phyloP scores from a whole-genome alignment of 2,888 invertebrate species.

The Onchidella celtica region DNA sequence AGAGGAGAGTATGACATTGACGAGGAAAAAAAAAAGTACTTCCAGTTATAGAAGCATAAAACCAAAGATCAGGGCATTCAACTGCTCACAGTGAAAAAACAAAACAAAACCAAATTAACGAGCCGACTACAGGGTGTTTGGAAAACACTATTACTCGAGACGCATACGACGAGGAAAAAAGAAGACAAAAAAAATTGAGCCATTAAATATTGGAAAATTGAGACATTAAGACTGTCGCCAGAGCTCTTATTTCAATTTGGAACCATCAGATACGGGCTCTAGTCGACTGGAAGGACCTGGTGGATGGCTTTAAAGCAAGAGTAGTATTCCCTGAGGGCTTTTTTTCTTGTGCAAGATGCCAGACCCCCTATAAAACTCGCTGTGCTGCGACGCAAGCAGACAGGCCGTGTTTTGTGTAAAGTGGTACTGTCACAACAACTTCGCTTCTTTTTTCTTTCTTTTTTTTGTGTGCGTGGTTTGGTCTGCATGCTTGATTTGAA shows the following conservation, averaged over 20 bases:
- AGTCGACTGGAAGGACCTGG: background rate
- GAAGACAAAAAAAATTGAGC: background rate
- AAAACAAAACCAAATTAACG: background rate
- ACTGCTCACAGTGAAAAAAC: background rate
- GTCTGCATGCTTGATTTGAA: too few relatives aligned
- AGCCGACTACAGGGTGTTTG: too few relatives aligned
- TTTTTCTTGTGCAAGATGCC: background rate
- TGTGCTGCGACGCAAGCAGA: too few relatives aligned
- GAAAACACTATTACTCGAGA: too few relatives aligned
- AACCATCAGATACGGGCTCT: background rate
- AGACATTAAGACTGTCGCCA: background rate
- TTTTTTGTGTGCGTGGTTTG: too few relatives aligned
- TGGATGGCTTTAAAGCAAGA: slow-evolving; percentile 14
- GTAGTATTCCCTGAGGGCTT: background rate
- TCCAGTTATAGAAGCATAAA: background rate
- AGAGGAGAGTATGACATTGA: too few relatives aligned
- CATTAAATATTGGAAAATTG: slow-evolving; percentile 3
- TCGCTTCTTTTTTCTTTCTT: too few relatives aligned
- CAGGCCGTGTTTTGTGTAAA: too few relatives aligned
- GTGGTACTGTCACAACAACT: too few relatives aligned
- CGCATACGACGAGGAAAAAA: too few relatives aligned
- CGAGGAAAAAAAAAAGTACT: background rate
- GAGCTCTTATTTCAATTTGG: background rate
- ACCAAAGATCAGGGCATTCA: background rate
- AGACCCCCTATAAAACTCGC: too few relatives aligned